Evolutionary conservation across 2,888 invertebrate genomes (phyloP).

Genomic region (Aradus depressus): DNA sequence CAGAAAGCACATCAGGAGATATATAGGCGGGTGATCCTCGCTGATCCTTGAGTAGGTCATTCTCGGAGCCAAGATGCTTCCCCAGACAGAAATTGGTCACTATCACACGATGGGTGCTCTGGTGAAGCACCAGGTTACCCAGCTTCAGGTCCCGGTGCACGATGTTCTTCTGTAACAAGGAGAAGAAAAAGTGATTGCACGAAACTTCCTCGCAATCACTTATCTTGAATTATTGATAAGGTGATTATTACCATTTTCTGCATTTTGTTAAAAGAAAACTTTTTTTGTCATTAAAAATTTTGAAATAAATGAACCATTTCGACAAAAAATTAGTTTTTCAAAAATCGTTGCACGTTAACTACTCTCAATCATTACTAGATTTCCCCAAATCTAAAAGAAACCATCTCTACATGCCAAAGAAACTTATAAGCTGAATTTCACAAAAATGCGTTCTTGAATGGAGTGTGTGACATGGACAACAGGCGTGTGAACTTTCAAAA

Average conservation of each 20-base stretch:
- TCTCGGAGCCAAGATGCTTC: slow-evolving; percentile 59
- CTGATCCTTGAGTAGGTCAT: slow-evolving; percentile 60
- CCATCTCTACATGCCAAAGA: too few relatives aligned
- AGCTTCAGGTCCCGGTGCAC: slow-evolving; percentile 67
- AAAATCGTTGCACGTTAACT: neutral
- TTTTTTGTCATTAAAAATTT: neutral
- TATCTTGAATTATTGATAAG: neutral
- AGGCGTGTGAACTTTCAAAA: too few relatives aligned
- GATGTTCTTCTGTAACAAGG: slow-evolving; percentile 52
- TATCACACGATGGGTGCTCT: slow-evolving; percentile 50
- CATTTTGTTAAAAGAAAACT: neutral
- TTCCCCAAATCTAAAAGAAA: too few relatives aligned
- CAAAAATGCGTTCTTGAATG: too few relatives aligned
- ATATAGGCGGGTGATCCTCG: slow-evolving; percentile 71
- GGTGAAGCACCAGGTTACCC: slow-evolving; percentile 64
- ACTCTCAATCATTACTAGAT: too few relatives aligned
- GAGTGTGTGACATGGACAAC: too few relatives aligned
- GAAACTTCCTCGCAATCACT: neutral
- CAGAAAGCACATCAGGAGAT: slow-evolving; percentile 65
- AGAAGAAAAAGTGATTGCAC: neutral
- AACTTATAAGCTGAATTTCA: too few relatives aligned
- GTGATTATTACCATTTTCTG: neutral
- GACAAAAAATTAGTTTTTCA: neutral
- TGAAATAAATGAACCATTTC: neutral
- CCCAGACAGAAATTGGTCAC: slow-evolving; percentile 69